These are phyloP conservation scores for Ifrita kowaldi DNA, from an alignment of 2,113 vertebrate species.

Conservation along the genomic window DNA sequence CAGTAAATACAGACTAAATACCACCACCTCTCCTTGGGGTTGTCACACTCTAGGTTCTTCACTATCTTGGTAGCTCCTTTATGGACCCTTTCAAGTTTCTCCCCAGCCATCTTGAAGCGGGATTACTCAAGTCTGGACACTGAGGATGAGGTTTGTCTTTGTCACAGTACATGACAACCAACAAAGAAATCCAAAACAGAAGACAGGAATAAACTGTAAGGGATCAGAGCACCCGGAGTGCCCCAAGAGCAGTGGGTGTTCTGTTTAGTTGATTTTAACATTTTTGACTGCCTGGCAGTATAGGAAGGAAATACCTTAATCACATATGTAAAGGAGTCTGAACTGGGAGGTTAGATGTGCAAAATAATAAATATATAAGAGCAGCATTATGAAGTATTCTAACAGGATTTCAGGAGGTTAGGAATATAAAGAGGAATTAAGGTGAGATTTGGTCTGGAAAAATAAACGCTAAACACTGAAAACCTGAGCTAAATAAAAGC, in stretches of 20 bases:
- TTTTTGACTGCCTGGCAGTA: not conserved
- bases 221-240: not conserved
- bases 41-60: not conserved
- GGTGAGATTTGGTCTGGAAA: not conserved
- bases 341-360: not conserved
- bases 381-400: not conserved
- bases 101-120: not conserved
- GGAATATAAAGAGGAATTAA: not conserved
- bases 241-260: not conserved
- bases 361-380: not conserved
- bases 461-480: not conserved
- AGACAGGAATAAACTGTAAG: not conserved
- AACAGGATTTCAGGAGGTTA: not conserved
- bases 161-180: not conserved
- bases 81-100: not conserved
- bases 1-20: not conserved
- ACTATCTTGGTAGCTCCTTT: not conserved
- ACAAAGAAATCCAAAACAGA: not conserved
- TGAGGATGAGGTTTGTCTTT: not conserved
- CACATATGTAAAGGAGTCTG: not conserved
- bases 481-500: not conserved
- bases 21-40: not conserved
- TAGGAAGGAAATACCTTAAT: not conserved
- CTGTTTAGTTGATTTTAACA: not conserved
- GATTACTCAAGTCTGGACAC: not conserved